These are phyloP conservation scores for Drosophila navojoa DNA, from an alignment of 1,140 invertebrate genomes.

Conservation along the genomic window DNA sequence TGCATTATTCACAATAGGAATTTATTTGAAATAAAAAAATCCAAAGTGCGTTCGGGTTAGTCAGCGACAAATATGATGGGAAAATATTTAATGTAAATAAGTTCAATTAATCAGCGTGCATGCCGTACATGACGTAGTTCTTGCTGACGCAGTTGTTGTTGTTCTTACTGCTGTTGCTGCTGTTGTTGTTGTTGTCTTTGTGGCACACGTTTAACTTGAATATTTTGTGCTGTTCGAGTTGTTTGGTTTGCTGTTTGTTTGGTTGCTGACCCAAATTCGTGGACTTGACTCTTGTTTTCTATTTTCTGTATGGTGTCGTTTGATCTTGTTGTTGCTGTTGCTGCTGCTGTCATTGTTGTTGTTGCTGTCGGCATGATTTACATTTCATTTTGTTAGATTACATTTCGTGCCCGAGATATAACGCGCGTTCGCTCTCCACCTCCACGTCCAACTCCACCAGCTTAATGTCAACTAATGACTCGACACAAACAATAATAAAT, in stretches of 20 bases:
- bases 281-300: constrained; percentile 69
- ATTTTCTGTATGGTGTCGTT: constrained; percentile 34
- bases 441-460: background rate
- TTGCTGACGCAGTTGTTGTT: constrained; percentile 8
- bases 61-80: constrained; percentile 37
- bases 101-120: constrained; percentile 65
- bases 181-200: constrained; percentile 23
- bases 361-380: constrained; percentile 45
- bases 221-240: constrained; percentile 15
- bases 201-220: constrained; percentile 53
- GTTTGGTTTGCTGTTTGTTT: constrained; percentile 24
- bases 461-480: constrained; percentile 55
- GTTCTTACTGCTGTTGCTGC: constrained; percentile 12
- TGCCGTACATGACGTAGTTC: constrained; percentile 50
- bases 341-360: constrained; percentile 24
- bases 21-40: constrained; percentile 6
- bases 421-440: constrained; percentile 25
- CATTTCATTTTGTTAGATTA: constrained; percentile 46
- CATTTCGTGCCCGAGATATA: constrained; percentile 24
- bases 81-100: constrained; percentile 63
- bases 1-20: background rate
- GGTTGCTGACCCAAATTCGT: constrained; percentile 64
- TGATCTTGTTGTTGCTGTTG: constrained; percentile 16
- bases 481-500: constrained; percentile 27
- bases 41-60: constrained; percentile 38